Conservation (phyloP, 2,113 vertebrate species). For the Zapornia atra region DNA sequence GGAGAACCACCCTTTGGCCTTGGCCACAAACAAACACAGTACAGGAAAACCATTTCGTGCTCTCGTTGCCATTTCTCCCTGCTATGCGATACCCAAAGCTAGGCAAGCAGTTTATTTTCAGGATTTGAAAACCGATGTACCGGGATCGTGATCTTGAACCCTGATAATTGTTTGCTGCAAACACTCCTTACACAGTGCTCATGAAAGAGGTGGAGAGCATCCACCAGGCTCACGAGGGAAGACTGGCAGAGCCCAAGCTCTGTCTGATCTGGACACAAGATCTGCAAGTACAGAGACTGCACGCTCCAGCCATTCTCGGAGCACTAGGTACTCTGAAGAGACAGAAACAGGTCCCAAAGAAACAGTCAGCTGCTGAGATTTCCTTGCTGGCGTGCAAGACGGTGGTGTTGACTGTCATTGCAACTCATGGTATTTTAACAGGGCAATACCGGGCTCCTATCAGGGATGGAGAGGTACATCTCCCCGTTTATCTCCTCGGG, state of each 20-base stretch:
- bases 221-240: not conserved
- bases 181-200: not conserved
- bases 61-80: not conserved
- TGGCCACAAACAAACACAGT: not conserved
- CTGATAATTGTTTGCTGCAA: not conserved
- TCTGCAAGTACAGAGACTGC: not conserved
- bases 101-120: conserved; percentile 18
- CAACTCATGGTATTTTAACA: not conserved
- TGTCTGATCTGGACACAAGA: not conserved
- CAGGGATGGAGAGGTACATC: not conserved
- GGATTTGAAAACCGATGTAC: not conserved
- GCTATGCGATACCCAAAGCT: not conserved
- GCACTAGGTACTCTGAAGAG: not conserved
- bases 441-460: not conserved
- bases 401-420: accelerated
- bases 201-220: not conserved
- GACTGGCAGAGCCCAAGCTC: not conserved
- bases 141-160: not conserved
- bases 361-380: not conserved
- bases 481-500: not conserved
- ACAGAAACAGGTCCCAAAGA: not conserved
- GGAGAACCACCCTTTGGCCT: conserved; percentile 26
- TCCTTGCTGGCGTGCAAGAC: not conserved
- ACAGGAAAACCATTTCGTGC: not conserved
- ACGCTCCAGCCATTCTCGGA: conserved; percentile 8